Evolutionary conservation across 2,888 invertebrate genomes (phyloP).

Genomic region (Eustalomyia histrio): DNA sequence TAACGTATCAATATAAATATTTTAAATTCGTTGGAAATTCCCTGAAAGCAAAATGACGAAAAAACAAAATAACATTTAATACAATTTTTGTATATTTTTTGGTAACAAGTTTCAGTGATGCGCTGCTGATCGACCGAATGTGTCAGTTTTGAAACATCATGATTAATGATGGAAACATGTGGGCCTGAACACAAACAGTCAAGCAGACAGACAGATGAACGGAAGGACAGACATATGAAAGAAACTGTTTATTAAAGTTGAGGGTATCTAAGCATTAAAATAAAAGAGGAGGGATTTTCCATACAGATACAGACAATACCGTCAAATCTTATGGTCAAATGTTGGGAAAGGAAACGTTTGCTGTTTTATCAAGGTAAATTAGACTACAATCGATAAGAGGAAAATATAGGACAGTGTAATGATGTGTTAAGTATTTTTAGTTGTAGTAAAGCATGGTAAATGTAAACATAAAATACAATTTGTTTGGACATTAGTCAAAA

Average conservation of each 20-base stretch:
- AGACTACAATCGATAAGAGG: constrained; percentile 69
- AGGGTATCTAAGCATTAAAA: constrained; percentile 45
- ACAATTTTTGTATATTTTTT: constrained; percentile 46
- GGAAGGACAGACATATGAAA: constrained; percentile 30
- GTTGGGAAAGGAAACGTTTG: constrained; percentile 61
- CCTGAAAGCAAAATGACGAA: constrained; percentile 17
- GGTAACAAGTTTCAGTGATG: constrained; percentile 72
- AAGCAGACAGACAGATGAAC: constrained; percentile 14
- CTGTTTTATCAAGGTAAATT: constrained; percentile 75
- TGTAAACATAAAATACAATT: constrained; percentile 65
- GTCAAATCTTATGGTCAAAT: constrained; percentile 41
- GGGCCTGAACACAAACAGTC: constrained; percentile 69
- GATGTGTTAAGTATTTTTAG: constrained; percentile 35
- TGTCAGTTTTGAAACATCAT: constrained; percentile 76
- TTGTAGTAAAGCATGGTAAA: constrained; percentile 6
- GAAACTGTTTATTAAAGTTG: constrained; percentile 59
- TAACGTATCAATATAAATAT: not conserved
- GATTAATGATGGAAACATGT: constrained; percentile 79
- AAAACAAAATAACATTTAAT: constrained; percentile 29
- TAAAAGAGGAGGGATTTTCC: constrained; percentile 39
- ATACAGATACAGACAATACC: constrained; percentile 60
- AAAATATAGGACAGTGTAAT: constrained; percentile 45
- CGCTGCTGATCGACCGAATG: constrained; percentile 76
- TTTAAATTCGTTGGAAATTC: not conserved
- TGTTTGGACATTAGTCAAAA: constrained; percentile 68